phyloP scores from a whole-genome alignment of 1,140 invertebrate genomes.

The Metopolophium dirhodum region DNA sequence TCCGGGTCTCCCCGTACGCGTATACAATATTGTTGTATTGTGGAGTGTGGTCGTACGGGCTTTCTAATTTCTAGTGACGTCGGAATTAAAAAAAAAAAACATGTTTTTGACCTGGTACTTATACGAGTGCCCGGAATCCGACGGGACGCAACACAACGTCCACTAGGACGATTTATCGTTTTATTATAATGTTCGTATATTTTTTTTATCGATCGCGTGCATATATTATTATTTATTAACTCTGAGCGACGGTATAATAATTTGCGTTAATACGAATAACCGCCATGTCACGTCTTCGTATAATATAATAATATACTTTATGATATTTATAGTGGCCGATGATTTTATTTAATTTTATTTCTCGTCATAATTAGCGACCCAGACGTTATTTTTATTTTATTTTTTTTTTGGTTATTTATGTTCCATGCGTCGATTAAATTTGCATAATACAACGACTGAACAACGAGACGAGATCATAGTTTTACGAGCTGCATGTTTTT shows the following conservation, averaged over 20 bases:
- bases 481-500: slow-evolving; percentile 23
- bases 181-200: slow-evolving; percentile 7
- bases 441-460: slow-evolving; percentile 13
- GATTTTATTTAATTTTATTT: not conserved
- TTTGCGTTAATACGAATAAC: not conserved
- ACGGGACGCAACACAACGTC: slow-evolving; percentile 40
- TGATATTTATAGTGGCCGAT: slow-evolving; percentile 1
- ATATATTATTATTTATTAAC: not conserved
- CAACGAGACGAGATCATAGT: not conserved
- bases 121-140: slow-evolving; percentile 26
- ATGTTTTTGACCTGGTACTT: not conserved
- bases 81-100: not conserved
- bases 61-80: slow-evolving; percentile 15
- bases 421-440: not conserved
- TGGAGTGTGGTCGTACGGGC: not conserved
- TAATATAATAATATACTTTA: not conserved
- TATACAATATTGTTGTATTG: not conserved
- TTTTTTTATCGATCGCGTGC: not conserved
- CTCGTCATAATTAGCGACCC: not conserved
- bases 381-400: not conserved
- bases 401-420: not conserved
- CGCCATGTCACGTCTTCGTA: not conserved
- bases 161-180: not conserved
- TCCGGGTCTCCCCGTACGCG: not conserved
- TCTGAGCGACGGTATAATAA: not conserved